Evolutionary conservation across 2,797 vertebrate species (phyloP).

Genomic region (Cossypha heuglini): DNA sequence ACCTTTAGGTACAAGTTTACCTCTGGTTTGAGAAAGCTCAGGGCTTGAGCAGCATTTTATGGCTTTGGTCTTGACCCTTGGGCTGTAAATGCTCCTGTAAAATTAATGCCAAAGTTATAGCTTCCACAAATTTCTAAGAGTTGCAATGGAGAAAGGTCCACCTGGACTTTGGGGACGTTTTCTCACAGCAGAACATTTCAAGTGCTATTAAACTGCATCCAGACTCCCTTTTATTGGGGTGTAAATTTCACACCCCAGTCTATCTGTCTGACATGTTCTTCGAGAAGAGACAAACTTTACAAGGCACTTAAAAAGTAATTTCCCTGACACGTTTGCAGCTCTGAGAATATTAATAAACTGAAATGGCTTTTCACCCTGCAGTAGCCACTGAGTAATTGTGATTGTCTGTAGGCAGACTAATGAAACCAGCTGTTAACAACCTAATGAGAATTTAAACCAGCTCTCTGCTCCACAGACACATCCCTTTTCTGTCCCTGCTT

Average conservation of each 20-base stretch:
- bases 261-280: rapidly evolving
- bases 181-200: not conserved
- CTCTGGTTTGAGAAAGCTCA: not conserved
- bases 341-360: not conserved
- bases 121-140: not conserved
- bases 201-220: not conserved
- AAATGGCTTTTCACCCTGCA: not conserved
- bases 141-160: not conserved
- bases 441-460: not conserved
- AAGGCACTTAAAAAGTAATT: not conserved
- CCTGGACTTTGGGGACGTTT: not conserved
- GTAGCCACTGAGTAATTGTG: not conserved
- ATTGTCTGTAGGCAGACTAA: conserved; percentile 7
- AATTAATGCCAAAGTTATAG: not conserved
- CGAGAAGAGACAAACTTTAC: not conserved
- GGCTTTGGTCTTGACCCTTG: not conserved
- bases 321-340: not conserved
- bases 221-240: not conserved
- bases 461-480: not conserved
- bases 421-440: not conserved
- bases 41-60: not conserved
- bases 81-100: not conserved
- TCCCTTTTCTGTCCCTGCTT: not conserved
- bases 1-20: not conserved
- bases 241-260: not conserved